phyloP scores from a whole-genome alignment of 2,113 vertebrate species.

The Scomber colias region DNA sequence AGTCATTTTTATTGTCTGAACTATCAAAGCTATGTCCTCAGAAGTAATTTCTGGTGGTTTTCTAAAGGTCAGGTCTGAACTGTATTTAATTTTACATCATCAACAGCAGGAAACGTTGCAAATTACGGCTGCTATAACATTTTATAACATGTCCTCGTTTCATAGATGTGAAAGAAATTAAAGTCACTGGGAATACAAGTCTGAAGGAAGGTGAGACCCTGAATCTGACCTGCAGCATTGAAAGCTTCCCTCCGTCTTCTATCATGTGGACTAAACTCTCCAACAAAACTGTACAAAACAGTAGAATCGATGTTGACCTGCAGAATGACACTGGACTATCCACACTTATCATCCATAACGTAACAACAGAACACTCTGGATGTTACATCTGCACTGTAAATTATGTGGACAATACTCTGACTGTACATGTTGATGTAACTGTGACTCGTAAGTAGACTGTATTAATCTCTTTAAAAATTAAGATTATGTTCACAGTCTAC shows the following conservation, averaged over 20 bases:
- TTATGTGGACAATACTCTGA: conserved; percentile 4
- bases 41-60: no score
- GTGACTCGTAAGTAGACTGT: conserved; percentile 56
- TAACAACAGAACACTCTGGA: conserved; percentile 40
- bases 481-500: neutral
- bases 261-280: conserved; percentile 45
- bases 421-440: conserved; percentile 1
- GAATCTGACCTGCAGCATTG: conserved; percentile 51
- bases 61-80: no score
- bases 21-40: no score
- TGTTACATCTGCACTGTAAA: conserved; percentile 59
- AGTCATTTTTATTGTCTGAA: no score
- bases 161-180: conserved; percentile 38
- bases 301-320: neutral
- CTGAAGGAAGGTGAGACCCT: conserved; percentile 9
- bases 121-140: no score
- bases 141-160: no score
- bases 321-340: neutral
- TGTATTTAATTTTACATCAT: no score
- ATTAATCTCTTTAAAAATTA: neutral
- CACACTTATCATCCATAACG: conserved; percentile 26
- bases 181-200: neutral
- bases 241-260: conserved; percentile 49
- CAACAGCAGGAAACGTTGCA: no score
- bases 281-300: no score